Evolutionary conservation across 2,113 vertebrate species (phyloP).

Genomic region (Hemicordylus capensis): DNA sequence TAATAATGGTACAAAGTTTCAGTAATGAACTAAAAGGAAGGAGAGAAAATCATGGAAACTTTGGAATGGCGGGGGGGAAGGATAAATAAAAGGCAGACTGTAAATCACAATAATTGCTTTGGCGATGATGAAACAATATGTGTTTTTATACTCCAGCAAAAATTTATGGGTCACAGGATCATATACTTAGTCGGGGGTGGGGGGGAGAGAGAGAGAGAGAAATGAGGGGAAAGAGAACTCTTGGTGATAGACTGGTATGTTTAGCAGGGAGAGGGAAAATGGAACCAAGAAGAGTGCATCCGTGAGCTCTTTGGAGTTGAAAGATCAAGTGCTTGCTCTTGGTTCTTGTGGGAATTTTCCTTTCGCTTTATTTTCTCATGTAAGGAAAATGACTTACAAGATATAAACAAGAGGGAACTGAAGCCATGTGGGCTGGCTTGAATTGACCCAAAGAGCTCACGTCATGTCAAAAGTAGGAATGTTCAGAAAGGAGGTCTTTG

Average conservation of each 20-base stretch:
- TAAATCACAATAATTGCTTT: constrained; percentile 1
- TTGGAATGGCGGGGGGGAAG: background rate
- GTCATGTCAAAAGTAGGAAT: background rate
- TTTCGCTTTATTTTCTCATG: constrained; percentile 7
- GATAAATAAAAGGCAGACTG: no score
- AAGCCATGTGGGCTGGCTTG: constrained; percentile 12
- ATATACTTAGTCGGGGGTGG: background rate
- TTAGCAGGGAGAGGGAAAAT: background rate
- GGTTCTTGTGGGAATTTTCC: constrained; percentile 3
- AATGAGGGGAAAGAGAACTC: background rate
- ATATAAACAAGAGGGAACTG: constrained; percentile 26
- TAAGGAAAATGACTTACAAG: constrained; percentile 16
- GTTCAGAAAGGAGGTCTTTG: constrained; percentile 5
- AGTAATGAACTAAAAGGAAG: background rate
- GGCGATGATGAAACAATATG: background rate
- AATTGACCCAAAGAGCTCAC: background rate
- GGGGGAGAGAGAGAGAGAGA: background rate
- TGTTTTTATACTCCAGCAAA: constrained; percentile 1
- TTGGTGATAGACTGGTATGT: background rate
- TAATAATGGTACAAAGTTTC: background rate
- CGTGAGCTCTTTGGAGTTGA: constrained; percentile 14
- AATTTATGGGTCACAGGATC: background rate
- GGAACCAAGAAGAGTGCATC: background rate
- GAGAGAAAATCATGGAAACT: background rate
- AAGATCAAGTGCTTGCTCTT: background rate